Evolutionary conservation across 1,140 invertebrate species (phyloP), one percentile per base, ranked within the genome.

Genomic region (Drosophila ironensis): DNA sequence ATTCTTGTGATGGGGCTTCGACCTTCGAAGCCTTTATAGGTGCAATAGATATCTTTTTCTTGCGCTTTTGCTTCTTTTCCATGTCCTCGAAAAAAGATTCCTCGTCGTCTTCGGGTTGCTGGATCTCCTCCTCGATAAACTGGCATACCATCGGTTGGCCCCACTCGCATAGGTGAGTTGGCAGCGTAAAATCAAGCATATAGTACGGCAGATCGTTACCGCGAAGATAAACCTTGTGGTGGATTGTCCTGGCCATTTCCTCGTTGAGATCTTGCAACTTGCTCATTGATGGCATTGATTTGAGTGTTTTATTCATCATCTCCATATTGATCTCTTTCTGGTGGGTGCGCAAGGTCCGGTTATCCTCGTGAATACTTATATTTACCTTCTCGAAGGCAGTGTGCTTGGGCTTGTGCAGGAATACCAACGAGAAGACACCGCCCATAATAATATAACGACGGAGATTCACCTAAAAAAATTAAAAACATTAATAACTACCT

Each of bases 391-490:
- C 9, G 19, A 72, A 88, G 8, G 61, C 66, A 3, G 46, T 56
- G 33, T 78, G 67, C 1, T 48, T 46, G 0, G 87, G 78, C 7
- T 74, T 86, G 2, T 48, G 38, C 4, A 89, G 61, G 50, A 72
- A 81, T 16, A 59, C 8, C 7, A 89, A 3, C 1, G 80, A 64
- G 24, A 66, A 73, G 3, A 89, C 51, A 4, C 87, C 87, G 6
- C 87, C 87, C 30, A 89, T 20, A 5, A 89, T 81, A 0, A 61
- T 56, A 7, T 57, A 87, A 1, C 42, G 37, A 11, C 84, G 80
- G 14, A 89, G 25, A 42, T 89, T 89, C 0, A 89, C 48, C 87
- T 89, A 30, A 17, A 8, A n/a, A 14, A 42, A 11, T 24, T 4
- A 27, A 17, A 7, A 19, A 8, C n/a, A 28, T 4, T 2, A 17